Percentiles rank a stretch among this genome's conserved stretches.
phyloP scores from a whole-genome alignment of 2,888 invertebrate genomes.

The Empis stercorea region DNA sequence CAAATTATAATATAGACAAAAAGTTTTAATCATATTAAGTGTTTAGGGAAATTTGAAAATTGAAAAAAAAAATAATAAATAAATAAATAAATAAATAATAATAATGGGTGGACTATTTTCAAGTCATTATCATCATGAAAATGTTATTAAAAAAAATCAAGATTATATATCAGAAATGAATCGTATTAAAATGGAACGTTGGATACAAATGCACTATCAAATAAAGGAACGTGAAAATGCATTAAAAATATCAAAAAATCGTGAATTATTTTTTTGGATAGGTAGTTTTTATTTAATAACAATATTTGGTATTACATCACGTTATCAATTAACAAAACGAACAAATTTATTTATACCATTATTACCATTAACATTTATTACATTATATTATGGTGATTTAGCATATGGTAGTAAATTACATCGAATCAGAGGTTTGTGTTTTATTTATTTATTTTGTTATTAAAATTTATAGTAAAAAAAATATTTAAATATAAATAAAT shows the following conservation, averaged over 20 bases:
- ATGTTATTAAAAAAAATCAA: slow-evolving; percentile 14
- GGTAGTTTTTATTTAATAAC: slow-evolving; percentile 50
- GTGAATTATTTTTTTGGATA: slow-evolving; percentile 63
- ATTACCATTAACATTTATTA: slow-evolving; percentile 56
- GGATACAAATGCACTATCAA: slow-evolving; percentile 68
- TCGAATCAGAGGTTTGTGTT: slow-evolving; percentile 58
- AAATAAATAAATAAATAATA: no score
- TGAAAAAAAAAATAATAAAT: no score
- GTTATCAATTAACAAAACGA: slow-evolving; percentile 48
- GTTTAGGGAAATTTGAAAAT: no score
- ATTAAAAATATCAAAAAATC: slow-evolving; percentile 51
- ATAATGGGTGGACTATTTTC: neutral
- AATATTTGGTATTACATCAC: slow-evolving; percentile 37
- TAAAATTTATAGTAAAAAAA: no score
- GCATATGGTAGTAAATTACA: slow-evolving; percentile 66
- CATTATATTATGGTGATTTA: slow-evolving; percentile 61
- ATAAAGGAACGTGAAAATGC: slow-evolving; percentile 63
- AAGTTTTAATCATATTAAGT: no score
- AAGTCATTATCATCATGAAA: neutral
- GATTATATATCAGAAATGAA: slow-evolving; percentile 39
- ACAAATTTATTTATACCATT: slow-evolving; percentile 49
- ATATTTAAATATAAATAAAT: no score
- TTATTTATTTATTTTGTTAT: no score
- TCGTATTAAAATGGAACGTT: slow-evolving; percentile 58
- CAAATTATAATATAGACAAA: no score